Evolutionary conservation across 2,113 vertebrate species (phyloP).

Genomic region (Peromyscus leucopus): DNA sequence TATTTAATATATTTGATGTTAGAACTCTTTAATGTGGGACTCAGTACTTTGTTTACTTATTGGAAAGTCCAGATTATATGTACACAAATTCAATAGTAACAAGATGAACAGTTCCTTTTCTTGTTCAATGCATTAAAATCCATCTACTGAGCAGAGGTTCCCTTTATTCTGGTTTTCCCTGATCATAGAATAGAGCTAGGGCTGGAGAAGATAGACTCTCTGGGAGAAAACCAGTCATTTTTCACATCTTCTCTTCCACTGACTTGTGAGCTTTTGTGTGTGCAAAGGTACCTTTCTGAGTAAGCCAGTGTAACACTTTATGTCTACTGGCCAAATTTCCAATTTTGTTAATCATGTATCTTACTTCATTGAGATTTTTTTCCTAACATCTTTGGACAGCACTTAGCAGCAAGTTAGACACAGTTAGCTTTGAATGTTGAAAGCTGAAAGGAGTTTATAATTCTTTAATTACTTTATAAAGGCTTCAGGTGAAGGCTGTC

Average conservation of each 20-base stretch:
- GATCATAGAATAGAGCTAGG: background rate
- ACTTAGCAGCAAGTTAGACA: background rate
- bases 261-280: background rate
- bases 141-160: background rate
- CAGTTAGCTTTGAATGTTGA: background rate
- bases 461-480: constrained; percentile 32
- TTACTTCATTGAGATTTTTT: background rate
- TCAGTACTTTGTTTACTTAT: background rate
- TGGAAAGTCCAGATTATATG: background rate
- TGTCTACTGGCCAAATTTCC: background rate
- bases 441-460: background rate
- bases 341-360: background rate
- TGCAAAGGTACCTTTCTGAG: background rate
- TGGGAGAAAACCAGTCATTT: background rate
- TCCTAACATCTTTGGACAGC: background rate
- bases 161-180: background rate
- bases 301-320: background rate
- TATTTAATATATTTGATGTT: background rate
- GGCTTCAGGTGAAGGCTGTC: background rate
- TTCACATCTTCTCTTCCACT: background rate
- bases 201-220: background rate
- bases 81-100: background rate
- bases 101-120: constrained; percentile 28
- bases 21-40: background rate
- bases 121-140: background rate